A percentile compares a stretch with the other conserved stretches of the same genome.
These are phyloP conservation scores for Xylota segnis DNA, from an alignment of 2,888 invertebrate genomes.

Conservation along the genomic window DNA sequence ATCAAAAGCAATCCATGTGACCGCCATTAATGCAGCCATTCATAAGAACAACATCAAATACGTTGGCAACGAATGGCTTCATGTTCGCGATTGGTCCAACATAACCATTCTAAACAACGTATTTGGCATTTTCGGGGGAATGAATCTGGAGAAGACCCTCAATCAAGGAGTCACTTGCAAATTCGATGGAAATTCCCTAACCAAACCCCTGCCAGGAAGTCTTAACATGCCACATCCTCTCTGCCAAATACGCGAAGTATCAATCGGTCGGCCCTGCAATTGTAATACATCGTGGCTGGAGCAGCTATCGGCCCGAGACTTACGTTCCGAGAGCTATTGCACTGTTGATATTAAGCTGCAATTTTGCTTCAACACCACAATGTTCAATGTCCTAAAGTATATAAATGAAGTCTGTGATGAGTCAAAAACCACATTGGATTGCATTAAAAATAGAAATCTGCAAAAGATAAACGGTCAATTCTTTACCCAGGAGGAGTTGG, in stretches of 20 bases:
- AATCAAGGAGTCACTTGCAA: slow-evolving; percentile 79
- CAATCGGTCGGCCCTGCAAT: slow-evolving; percentile 80
- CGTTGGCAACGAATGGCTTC: slow-evolving; percentile 81
- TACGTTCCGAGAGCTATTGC: slow-evolving; percentile 82
- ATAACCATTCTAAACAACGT: slow-evolving; percentile 81
- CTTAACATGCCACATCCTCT: slow-evolving; percentile 81
- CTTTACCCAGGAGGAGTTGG: slow-evolving; percentile 80
- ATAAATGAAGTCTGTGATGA: slow-evolving; percentile 82
- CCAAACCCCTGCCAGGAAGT: slow-evolving; percentile 80
- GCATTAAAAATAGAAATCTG: slow-evolving; percentile 79
- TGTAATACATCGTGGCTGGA: slow-evolving; percentile 81
- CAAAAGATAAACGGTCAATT: slow-evolving; percentile 80
- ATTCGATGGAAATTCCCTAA: slow-evolving; percentile 82
- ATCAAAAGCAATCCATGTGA: slow-evolving; percentile 81
- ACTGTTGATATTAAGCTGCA: slow-evolving; percentile 79
- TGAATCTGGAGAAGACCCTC: slow-evolving; percentile 80
- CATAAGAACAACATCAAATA: slow-evolving; percentile 80
- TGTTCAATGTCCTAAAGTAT: slow-evolving; percentile 81
- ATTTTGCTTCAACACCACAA: slow-evolving; percentile 81
- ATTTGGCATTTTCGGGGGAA: slow-evolving; percentile 81
- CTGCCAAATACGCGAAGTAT: slow-evolving; percentile 81
- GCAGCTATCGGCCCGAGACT: slow-evolving; percentile 80
- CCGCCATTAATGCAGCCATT: slow-evolving; percentile 81
- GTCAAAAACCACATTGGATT: slow-evolving; percentile 79
- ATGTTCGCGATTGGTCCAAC: slow-evolving; percentile 80